Percentiles rank a stretch among this genome's conserved stretches.
phyloP scores from a whole-genome alignment of 2,113 vertebrate species.

The Peucedramus taeniatus region DNA sequence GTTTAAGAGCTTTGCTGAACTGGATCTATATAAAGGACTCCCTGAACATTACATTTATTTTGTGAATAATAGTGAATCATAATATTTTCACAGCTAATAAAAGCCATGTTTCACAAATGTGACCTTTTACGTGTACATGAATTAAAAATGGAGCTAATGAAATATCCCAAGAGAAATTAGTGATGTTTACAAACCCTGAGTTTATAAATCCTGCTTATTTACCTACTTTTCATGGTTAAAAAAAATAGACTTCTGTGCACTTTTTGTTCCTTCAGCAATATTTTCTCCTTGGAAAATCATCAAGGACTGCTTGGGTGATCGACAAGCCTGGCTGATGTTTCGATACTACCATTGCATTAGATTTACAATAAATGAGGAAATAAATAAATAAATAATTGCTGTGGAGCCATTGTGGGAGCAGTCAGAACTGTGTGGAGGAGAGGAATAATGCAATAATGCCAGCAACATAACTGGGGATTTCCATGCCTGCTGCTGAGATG shows the following conservation, averaged over 20 bases:
- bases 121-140: not conserved
- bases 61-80: not conserved
- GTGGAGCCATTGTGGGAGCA: not conserved
- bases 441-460: not conserved
- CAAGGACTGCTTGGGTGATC: not conserved
- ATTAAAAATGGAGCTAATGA: constrained; percentile 8
- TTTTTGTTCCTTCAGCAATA: not conserved
- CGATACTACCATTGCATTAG: not conserved
- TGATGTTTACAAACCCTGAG: not conserved
- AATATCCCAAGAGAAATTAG: not conserved
- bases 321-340: not conserved
- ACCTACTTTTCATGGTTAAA: not conserved
- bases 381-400: too few species aligned
- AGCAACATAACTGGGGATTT: not conserved
- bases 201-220: not conserved
- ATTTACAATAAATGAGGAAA: not conserved
- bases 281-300: not conserved
- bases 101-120: not conserved
- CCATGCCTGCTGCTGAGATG: not conserved
- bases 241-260: not conserved
- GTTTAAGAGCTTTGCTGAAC: not conserved
- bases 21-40: not conserved
- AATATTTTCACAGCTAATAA: not conserved
- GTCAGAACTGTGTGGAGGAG: not conserved
- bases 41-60: not conserved